These are phyloP conservation scores for Mirounga angustirostris DNA, from an alignment of 2,113 vertebrate species.

Conservation along the genomic window DNA sequence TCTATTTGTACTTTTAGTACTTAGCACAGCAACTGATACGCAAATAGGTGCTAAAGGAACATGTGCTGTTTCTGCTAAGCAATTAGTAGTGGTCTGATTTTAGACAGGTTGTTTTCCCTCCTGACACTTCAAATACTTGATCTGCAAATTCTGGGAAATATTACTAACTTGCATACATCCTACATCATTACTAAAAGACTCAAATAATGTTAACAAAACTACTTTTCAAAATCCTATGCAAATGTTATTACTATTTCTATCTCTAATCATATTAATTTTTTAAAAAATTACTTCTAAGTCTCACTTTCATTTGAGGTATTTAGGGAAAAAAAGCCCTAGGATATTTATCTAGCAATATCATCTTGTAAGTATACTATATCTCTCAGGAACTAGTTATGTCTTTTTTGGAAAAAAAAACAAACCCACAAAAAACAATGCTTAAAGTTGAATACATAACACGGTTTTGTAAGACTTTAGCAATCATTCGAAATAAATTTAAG, in stretches of 20 bases:
- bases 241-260: neutral
- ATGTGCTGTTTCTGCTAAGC: neutral
- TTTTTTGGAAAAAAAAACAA: neutral
- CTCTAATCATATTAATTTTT: neutral
- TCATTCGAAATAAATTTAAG: neutral
- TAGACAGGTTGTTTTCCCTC: neutral
- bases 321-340: neutral
- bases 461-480: neutral
- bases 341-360: constrained; percentile 1
- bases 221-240: neutral
- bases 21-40: neutral
- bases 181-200: neutral
- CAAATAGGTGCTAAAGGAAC: neutral
- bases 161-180: neutral
- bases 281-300: neutral
- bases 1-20: neutral
- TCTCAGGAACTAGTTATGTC: neutral
- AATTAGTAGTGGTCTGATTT: neutral
- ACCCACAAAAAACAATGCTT: neutral
- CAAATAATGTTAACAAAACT: neutral
- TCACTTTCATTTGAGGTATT: neutral
- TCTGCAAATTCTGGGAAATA: neutral
- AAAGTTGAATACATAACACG: neutral
- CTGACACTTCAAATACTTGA: neutral
- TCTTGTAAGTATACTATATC: neutral